A percentile compares a stretch with the other conserved stretches of the same genome.
Conservation (phyloP, 2,888 invertebrate species). For the Noctua fimbriata region DNA sequence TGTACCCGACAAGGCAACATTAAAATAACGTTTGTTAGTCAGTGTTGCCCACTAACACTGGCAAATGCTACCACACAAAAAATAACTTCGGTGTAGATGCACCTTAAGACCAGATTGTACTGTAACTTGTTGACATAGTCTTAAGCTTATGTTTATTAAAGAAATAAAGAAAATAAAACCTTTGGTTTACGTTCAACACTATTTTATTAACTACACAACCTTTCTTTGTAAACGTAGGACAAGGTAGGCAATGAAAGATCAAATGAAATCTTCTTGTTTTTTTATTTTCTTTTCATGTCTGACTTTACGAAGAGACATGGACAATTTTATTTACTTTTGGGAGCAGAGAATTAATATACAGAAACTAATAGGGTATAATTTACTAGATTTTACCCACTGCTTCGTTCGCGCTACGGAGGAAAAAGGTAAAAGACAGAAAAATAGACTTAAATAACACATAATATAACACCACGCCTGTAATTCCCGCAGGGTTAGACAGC, state of each 20-base stretch:
- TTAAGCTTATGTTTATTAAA: constrained; percentile 64
- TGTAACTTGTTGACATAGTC: constrained; percentile 71
- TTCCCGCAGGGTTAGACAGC: too few relatives aligned
- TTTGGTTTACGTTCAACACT: constrained; percentile 63
- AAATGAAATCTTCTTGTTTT: constrained; percentile 41
- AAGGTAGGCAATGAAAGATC: constrained; percentile 31
- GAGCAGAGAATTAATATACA: constrained; percentile 4
- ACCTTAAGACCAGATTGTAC: constrained; percentile 34
- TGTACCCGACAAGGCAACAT: neutral
- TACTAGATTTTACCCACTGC: neutral
- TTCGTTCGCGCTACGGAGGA: neutral
- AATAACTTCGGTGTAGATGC: neutral
- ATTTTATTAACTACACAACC: constrained; percentile 58
- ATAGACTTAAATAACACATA: neutral
- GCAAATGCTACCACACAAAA: neutral
- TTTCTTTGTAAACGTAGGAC: constrained; percentile 26
- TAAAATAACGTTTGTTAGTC: neutral
- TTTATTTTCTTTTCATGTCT: constrained; percentile 10
- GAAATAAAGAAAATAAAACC: constrained; percentile 66
- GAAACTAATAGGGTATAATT: neutral
- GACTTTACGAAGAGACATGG: neutral
- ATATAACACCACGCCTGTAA: too few relatives aligned
- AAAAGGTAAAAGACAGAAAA: neutral
- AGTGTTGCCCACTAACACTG: neutral
- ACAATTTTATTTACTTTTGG: constrained; percentile 24